Evolutionary conservation across 1,140 invertebrate species (phyloP), one percentile per base, ranked within the genome.

Genomic region (Papilio xuthus): DNA sequence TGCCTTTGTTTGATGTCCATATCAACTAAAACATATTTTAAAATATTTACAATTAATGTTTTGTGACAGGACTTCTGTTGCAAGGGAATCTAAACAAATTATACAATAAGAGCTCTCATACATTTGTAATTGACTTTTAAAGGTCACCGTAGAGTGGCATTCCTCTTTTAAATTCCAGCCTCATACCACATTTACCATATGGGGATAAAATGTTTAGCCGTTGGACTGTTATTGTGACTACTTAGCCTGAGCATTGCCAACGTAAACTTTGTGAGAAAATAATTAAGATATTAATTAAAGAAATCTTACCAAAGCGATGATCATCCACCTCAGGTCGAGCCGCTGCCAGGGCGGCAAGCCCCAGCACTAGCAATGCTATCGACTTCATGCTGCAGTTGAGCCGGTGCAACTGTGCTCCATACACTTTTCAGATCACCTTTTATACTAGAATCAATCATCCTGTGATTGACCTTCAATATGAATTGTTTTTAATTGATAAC

Each of bases 1-100:
- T 97, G 96, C 79, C 82, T 89, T 74, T 89, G 82, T 67, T 92
- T 91, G 23, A 92, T 81, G 80, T 93, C 88, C 83, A 89, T 88
- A 63, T 83, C 89, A 86, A 79, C 91, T 96, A 94, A 77, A 95
- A 72, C 94, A 94, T 84, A 93, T 94, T 20, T 67, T 15, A 32
- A 67, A 67, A 7, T 28, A 67, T 28, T 7, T 6, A 28, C 12
- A 28, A 15, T 32, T 15, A 28, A 18, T 67, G 23, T 6, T 23
- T 0, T 15, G 9, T 47, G 44, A 3, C 44, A 47, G 8, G 44
- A 9, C 44, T 47, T 15, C 32, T 37, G 32, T 47, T 47, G 10
- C 2, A 10, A 47, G 10, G 44, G 44, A 10, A 13, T 47, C 9
- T 47, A 13, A 10, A 47, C 44, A 47, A 47, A 47, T 47, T 60